Base-by-base conservation (phyloP, 2,888 invertebrate genomes). In the Hyppa rectilinea region DNA sequence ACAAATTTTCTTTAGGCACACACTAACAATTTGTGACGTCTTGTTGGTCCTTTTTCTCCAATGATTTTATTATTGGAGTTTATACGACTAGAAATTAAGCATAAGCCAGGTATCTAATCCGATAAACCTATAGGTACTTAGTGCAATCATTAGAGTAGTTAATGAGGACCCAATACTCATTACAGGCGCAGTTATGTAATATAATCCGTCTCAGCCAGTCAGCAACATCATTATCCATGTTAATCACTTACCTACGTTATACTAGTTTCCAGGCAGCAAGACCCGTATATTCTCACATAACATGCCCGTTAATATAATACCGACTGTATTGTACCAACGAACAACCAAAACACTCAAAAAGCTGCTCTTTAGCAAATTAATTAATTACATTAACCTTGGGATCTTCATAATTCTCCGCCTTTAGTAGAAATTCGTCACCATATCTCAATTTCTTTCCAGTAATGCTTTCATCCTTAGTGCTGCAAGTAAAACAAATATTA, bases 321-420 rank as follows among this genome's bases (percentile, higher is more conserved):
- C 29, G 59, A 56, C 26, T 36, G 3, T 29, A 38, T n/a, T 36
- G 9, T 4, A n/a, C 4, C 5, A 0, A 56, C 5, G 0, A 36
- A 26, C 36, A 58, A 56, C n/a, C 26, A 40, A 60, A 60, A 43
- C n/a, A 59, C 43, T 43, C n/a, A 43, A n/a, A 40, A 29, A 43
- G n/a, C 29, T 29, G 20, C 10, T 26, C 9, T n/a, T 31, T n/a
- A 53, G 23, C 5, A 36, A 55, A 49, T 17, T 14, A 5, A 38
- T n/a, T n/a, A 36, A 26, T 2, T 14, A 49, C 45, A 77, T 71
- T 85, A 81, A 94, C 95, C 88, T 89, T 66, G 6, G 94, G 93
- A 67, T 96, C 92, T 47, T 90, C 95, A 77, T 95, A 95, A 87
- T 95, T 95, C 85, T 94, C 95, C 26, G 94, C 93, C 78, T 81